A percentile compares a stretch with the other conserved stretches of the same genome.
Evolutionary conservation across 1,140 invertebrate species (phyloP).

Genomic region (Drosophila subpulchrella): DNA sequence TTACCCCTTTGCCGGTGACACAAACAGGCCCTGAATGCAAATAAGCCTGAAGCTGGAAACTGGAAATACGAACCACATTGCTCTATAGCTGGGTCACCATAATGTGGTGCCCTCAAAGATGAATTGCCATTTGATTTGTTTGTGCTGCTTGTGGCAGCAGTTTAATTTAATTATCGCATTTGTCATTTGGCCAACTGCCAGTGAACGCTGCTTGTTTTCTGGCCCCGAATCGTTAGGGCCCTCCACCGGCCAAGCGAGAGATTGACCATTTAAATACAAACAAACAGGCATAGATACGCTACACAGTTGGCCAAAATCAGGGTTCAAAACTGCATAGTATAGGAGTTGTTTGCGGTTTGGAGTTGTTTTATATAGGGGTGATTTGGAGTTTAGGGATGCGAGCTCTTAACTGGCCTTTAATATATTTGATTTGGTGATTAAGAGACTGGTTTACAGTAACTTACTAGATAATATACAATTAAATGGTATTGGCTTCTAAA

Average conservation of each 20-base stretch:
- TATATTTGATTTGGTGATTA: background rate
- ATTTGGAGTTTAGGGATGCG: no score
- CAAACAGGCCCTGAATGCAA: slow-evolving; percentile 47
- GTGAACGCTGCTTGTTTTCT: slow-evolving; percentile 21
- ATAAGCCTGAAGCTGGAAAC: slow-evolving; percentile 19
- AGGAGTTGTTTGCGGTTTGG: slow-evolving; percentile 9
- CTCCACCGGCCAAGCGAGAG: slow-evolving; percentile 27
- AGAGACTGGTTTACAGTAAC: background rate
- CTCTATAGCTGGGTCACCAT: slow-evolving; percentile 25
- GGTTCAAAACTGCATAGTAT: slow-evolving; percentile 11
- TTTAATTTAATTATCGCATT: slow-evolving; percentile 84
- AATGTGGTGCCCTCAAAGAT: slow-evolving; percentile 63
- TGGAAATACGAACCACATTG: slow-evolving; percentile 5
- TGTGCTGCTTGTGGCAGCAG: slow-evolving; percentile 82
- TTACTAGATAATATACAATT: no score
- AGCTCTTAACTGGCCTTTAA: no score
- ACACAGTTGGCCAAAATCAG: slow-evolving; percentile 1
- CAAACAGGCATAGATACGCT: slow-evolving; percentile 7
- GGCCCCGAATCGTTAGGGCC: slow-evolving; percentile 14
- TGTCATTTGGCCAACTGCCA: slow-evolving; percentile 83
- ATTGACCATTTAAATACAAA: slow-evolving; percentile 45
- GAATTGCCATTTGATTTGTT: slow-evolving; percentile 83
- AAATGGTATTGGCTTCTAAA: no score
- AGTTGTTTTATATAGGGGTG: background rate
- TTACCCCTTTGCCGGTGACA: slow-evolving; percentile 31